phyloP scores from a whole-genome alignment of 2,888 invertebrate species.

The Malachius bipustulatus region DNA sequence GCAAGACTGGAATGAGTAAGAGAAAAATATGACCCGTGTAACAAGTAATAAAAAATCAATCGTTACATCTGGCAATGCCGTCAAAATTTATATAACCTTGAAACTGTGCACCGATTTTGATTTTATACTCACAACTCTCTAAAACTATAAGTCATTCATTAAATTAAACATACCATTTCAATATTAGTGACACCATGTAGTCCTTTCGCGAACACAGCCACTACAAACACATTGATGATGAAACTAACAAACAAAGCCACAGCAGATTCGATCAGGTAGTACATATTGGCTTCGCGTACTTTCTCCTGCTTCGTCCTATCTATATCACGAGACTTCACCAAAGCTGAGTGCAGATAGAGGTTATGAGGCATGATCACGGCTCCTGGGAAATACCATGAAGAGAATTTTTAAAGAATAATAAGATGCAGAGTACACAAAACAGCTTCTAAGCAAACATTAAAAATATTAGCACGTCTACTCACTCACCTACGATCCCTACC shows the following conservation, averaged over 20 bases:
- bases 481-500: constrained; percentile 59
- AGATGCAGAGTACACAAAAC: too few relatives aligned
- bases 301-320: constrained; percentile 58
- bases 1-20: too few relatives aligned
- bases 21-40: too few relatives aligned
- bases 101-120: too few relatives aligned
- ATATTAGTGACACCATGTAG: constrained; percentile 58
- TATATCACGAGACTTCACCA: constrained; percentile 76
- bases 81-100: too few relatives aligned
- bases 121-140: too few relatives aligned
- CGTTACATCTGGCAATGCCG: too few relatives aligned
- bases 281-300: constrained; percentile 74
- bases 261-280: constrained; percentile 67
- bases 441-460: too few relatives aligned
- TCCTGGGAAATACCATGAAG: constrained; percentile 28
- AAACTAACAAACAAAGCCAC: constrained; percentile 75
- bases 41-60: too few relatives aligned
- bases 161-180: constrained; percentile 55
- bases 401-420: too few relatives aligned
- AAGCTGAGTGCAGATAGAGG: constrained; percentile 80
- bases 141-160: too few relatives aligned
- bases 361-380: constrained; percentile 89
- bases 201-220: constrained; percentile 77
- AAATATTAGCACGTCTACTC: too few relatives aligned
- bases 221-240: constrained; percentile 79